A percentile compares a stretch with the other conserved stretches of the same genome.
These are phyloP conservation scores for Nycticebus coucang DNA, from an alignment of 2,113 vertebrate species.

Conservation along the genomic window DNA sequence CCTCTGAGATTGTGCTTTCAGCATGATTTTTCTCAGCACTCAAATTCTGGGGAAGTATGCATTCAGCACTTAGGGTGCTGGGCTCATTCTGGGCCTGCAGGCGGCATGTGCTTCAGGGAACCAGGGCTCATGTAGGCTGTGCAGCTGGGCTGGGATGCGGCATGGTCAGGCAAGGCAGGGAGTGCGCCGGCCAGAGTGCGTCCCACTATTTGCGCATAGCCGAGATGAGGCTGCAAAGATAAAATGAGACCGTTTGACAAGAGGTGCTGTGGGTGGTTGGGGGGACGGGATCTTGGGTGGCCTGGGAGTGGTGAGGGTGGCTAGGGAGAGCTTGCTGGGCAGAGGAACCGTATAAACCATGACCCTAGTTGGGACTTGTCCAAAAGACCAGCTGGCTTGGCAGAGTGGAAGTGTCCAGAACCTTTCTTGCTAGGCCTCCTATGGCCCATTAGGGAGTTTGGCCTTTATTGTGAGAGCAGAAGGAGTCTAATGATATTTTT, in stretches of 20 bases:
- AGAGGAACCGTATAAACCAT: no score
- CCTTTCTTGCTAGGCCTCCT: fast-evolving
- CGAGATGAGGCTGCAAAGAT: neutral
- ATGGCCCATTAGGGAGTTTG: neutral
- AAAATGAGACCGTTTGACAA: no score
- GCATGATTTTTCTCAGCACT: neutral
- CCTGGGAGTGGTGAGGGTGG: neutral
- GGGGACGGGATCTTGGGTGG: no score
- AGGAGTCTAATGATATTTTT: fast-evolving
- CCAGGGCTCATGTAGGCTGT: fast-evolving
- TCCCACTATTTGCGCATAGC: neutral
- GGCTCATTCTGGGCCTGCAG: neutral
- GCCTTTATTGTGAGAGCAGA: neutral
- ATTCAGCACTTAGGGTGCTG: neutral
- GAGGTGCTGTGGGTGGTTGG: no score
- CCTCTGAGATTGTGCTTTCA: neutral
- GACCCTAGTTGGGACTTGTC: neutral
- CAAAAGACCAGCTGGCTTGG: neutral
- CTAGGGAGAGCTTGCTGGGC: neutral
- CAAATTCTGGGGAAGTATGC: fast-evolving
- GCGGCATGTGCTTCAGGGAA: fast-evolving
- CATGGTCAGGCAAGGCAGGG: neutral
- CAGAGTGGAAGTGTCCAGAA: neutral
- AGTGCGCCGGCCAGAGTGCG: neutral
- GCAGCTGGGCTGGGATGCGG: fast-evolving